Evolutionary conservation across 2,888 invertebrate genomes (phyloP).

Genomic region (Matsumyia berberina): DNA sequence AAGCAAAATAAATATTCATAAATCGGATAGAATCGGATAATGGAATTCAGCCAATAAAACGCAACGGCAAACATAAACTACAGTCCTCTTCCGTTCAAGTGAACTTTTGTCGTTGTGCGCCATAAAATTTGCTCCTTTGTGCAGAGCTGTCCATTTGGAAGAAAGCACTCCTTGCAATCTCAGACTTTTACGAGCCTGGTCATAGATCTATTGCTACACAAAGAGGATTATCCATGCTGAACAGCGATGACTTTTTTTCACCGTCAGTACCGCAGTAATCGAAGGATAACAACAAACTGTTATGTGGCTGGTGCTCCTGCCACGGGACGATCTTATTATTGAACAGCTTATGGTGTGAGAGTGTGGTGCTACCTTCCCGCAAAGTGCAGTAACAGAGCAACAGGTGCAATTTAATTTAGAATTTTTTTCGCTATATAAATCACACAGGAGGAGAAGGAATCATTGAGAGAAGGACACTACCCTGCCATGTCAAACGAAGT

Average conservation of each 20-base stretch:
- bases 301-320: neutral
- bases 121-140: slow-evolving; percentile 51
- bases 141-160: slow-evolving; percentile 49
- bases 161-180: slow-evolving; percentile 23
- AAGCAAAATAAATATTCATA: slow-evolving; percentile 62
- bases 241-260: neutral
- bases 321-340: slow-evolving; percentile 26
- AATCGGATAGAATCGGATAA: slow-evolving; percentile 54
- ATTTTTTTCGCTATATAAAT: slow-evolving; percentile 52
- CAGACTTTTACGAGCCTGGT: slow-evolving; percentile 32
- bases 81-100: slow-evolving; percentile 41
- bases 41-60: slow-evolving; percentile 62
- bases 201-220: slow-evolving; percentile 28
- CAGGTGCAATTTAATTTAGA: slow-evolving; percentile 69
- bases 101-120: slow-evolving; percentile 15
- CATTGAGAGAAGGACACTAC: slow-evolving; percentile 33
- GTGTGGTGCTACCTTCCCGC: neutral
- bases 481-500: slow-evolving; percentile 38
- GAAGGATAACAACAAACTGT: slow-evolving; percentile 1
- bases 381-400: slow-evolving; percentile 47
- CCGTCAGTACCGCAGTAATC: neutral
- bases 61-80: slow-evolving; percentile 48
- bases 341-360: slow-evolving; percentile 23
- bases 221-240: slow-evolving; percentile 30
- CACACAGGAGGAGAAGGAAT: slow-evolving; percentile 26